Base-by-base conservation (phyloP, 2,888 invertebrate species). In the Yponomeuta plumbellus region DNA sequence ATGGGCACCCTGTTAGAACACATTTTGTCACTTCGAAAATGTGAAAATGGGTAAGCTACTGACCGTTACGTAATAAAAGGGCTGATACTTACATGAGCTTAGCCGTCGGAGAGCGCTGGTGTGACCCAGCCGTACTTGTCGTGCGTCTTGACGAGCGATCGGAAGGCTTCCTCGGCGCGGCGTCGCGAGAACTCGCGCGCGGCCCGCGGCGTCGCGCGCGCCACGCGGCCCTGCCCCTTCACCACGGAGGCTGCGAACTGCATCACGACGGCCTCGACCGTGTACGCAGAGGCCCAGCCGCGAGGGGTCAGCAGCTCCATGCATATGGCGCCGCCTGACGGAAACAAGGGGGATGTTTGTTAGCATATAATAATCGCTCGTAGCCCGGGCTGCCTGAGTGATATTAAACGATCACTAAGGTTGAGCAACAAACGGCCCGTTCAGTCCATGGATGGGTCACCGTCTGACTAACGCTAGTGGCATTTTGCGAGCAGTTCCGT, bases 111-210 rank as follows among this genome's bases (percentile, higher is more conserved):
- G 70, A 97, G 92, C 20, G 96, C 94, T 34, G 97, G 97, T 34
- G 97, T 97, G 64, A 97, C 97, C 97, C 97, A 97, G 66, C 97
- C 97, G 80, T 97, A 97, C 80, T 97, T 97, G 80, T 97, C 97
- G 80, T 97, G 97, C 11, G 97, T 97, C 85, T 96, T 96, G 68
- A 97, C 97, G 72, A 97, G 92, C 67, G 96, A 96, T 73, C 96
- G 93, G 86, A 97, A 97, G 39, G 97, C 96, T 78, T 96, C 96
- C 81, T 97, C 97, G n/a, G 97, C 97, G 66, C 96, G 94, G 71
- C 96, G 93, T 71, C 87, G 92, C 73, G 93, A 95, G 83, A 96
- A 96, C 81, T 96, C 95, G 78, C 96, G 95, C 77, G 94, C 93
- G 73, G 94, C 94, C 78, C 96, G 95, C 72, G 94, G 92, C 80